Base-by-base conservation (phyloP, 2,113 vertebrate genomes). In the Lonchura striata region DNA sequence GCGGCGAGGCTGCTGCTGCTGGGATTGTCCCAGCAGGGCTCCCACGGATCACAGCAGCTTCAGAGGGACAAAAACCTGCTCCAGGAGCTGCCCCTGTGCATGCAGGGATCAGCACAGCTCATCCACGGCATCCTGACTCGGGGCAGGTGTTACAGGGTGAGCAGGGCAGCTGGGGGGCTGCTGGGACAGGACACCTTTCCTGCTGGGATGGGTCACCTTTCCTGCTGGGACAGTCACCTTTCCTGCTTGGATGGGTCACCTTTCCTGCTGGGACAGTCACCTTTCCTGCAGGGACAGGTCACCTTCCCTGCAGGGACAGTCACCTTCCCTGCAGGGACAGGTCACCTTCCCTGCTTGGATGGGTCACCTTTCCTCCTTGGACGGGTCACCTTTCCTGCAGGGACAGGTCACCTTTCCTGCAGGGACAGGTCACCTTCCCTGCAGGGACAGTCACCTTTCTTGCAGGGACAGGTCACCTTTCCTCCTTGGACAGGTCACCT, bases 101-200 rank as follows among this genome's bases (percentile, higher is more conserved):
- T 35, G 35, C 35, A 10, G 82, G 89, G 70, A 1, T 13, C 15
- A 18, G 37, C 64, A 11, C 91, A 52, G 74, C 39, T 71, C 2
- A 13, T 31, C 13, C 37, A 25, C 1, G 24, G 53, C 54, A 27
- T 14, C 31, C 89, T 56, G 19, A 11, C 19, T 11, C 0, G 0
- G 19, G 44, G 21, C 4, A 1, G 66, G 86, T 24, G 30, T 37
- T 53, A 17, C 10, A 39, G n/a, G 20, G 35, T 27, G 68, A 41
- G 41, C 13, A 15, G 39, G 53, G 21, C 11, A 46, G 13, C 31
- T n/a, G n/a, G 49, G 65, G 4, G 21, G 17, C 44, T 44, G 17
- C 44, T 59, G 6, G 57, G 22, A 37, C 33, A 59, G 22, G 33
- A 15, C 2, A 57, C 20, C 30, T 31, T 23, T 14, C 23, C 50